These are phyloP conservation scores for Euproctis similis DNA, from an alignment of 2,888 invertebrate species.

Conservation along the genomic window DNA sequence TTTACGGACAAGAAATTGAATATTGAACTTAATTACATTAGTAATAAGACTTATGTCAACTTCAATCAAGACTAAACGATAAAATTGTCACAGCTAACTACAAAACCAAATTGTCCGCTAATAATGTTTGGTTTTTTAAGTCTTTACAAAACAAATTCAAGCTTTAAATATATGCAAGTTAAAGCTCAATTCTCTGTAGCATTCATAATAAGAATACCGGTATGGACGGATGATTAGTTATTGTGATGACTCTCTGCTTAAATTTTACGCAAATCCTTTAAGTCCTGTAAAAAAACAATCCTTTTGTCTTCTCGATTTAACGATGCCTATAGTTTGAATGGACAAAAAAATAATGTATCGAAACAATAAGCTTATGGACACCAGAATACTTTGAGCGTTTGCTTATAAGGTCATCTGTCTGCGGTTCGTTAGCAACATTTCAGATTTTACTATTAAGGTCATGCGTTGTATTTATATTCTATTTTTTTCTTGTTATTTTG, in stretches of 20 bases:
- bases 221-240: no score
- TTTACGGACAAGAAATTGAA: conserved; percentile 5
- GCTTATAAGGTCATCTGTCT: conserved; percentile 21
- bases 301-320: conserved; percentile 39
- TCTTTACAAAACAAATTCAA: conserved; percentile 11
- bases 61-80: conserved; percentile 3
- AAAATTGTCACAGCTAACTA: conserved; percentile 24
- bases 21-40: conserved; percentile 3
- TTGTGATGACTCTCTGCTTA: conserved; percentile 37
- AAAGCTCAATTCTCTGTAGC: conserved; percentile 10
- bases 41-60: conserved; percentile 10
- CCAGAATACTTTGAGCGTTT: conserved; percentile 21
- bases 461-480: conserved; percentile 7
- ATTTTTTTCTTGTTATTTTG: conserved; percentile 4
- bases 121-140: conserved; percentile 34
- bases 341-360: conserved; percentile 29
- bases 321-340: conserved; percentile 33
- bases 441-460: conserved; percentile 20
- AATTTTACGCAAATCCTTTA: conserved; percentile 38
- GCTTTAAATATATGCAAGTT: conserved; percentile 3
- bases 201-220: conserved; percentile 21
- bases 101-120: conserved; percentile 43
- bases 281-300: conserved; percentile 35
- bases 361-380: conserved; percentile 27
- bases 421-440: conserved; percentile 24